A percentile compares a stretch with the other conserved stretches of the same genome.
Conservation (phyloP, 2,797 vertebrate genomes). For the Euphonia xanthogaster region DNA sequence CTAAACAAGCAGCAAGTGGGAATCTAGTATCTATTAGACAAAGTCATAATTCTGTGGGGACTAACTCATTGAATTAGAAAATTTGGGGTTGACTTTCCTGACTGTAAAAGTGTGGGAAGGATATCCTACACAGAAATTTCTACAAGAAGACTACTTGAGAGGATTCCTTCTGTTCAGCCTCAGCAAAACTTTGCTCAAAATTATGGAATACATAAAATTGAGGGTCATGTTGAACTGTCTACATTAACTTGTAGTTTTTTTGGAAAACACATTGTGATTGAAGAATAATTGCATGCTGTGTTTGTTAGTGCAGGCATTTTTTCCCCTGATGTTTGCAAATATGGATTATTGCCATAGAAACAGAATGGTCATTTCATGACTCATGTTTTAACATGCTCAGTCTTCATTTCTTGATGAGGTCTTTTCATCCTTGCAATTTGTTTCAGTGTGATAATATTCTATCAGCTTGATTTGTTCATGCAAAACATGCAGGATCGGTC, state of each 20-base stretch:
- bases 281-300: neutral
- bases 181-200: neutral
- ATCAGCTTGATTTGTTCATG: neutral
- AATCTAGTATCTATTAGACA: neutral
- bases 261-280: neutral
- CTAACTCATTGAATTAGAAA: neutral
- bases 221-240: neutral
- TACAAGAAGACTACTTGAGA: neutral
- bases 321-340: neutral
- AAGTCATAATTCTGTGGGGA: neutral
- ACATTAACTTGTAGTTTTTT: neutral
- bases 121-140: neutral
- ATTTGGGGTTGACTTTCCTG: neutral
- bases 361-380: neutral
- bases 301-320: neutral
- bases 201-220: neutral
- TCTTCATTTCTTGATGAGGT: neutral
- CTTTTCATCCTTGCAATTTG: neutral
- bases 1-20: neutral
- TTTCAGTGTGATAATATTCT: neutral
- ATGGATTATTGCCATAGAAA: constrained; percentile 24
- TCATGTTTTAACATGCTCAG: neutral
- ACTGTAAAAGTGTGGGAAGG: neutral
- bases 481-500: neutral
- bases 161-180: neutral